Evolutionary conservation across 2,113 vertebrate genomes (phyloP), one percentile per base, ranked within the genome.

Genomic region (Deroptyus accipitrinus): DNA sequence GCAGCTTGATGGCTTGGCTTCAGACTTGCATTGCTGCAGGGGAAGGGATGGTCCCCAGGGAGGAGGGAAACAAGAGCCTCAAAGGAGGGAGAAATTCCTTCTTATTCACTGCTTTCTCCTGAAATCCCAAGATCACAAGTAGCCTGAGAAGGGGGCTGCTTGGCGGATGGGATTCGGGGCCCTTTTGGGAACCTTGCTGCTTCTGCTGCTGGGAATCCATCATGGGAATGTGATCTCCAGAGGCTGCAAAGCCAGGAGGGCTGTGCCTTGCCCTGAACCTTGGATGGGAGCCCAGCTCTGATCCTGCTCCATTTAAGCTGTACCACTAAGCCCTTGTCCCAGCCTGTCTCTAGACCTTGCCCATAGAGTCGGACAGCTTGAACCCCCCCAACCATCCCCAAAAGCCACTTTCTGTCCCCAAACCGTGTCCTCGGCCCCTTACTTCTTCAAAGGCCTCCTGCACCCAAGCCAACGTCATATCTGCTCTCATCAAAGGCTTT

Each of bases 41-140:
- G 30, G 19, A 48, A 69, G 69, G 63, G 41, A 77, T 1, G 0
- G 13, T 87, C 30, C 82, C 82, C 18, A 22, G 85, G 81, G 89
- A 79, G 41, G 42, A 54, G 46, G 46, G 82, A 31, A 93, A 41
- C 13, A 10, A 75, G n/a, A 90, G 39, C 74, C 69, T 95, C 86
- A 76, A 90, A 95, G 63, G 6, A 68, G 54, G 49, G 44, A 76
- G 49, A 86, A 95, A 94, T 93, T 92, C 86, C 63, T 94, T 76
- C 76, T 55, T 3, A 19, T 17, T 76, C 0, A 0, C 83, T 7
- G 70, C 70, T 92, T 88, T 54, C 63, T 70, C 35, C 76, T 44
- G 68, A 39, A 78, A 68, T 55, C 66, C 33, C 28, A 83, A 42
- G 30, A 7, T 39, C 16, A 3, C 79, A 74, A 90, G 78, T 4